These are phyloP conservation scores for Corythaixoides concolor DNA, from an alignment of 2,113 vertebrate species.

Conservation along the genomic window DNA sequence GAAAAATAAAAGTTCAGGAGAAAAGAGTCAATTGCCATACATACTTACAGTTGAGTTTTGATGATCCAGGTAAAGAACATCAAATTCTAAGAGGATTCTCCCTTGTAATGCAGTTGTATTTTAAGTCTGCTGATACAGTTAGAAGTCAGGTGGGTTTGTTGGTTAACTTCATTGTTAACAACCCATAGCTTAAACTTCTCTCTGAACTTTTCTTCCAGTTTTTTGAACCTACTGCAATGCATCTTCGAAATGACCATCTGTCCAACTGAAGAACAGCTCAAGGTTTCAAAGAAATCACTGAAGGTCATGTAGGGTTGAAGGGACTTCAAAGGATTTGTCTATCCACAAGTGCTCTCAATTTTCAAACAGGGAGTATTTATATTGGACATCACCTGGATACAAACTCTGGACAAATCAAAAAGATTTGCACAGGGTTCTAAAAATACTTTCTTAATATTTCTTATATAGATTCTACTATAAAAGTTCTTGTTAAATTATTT, in stretches of 20 bases:
- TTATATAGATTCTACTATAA: not conserved
- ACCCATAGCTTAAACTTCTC: not conserved
- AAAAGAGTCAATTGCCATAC: not conserved
- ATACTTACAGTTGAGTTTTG: not conserved
- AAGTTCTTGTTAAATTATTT: not conserved
- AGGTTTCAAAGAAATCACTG: not conserved
- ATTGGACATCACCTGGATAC: not conserved
- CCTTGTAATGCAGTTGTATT: not conserved
- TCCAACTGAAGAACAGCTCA: slow-evolving; percentile 17
- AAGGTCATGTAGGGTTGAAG: not conserved
- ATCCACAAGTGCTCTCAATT: not conserved
- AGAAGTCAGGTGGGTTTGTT: not conserved
- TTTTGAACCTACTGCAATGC: slow-evolving; percentile 68
- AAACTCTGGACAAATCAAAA: not conserved
- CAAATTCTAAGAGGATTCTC: not conserved
- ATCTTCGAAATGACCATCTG: slow-evolving; percentile 48
- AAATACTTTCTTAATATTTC: not conserved
- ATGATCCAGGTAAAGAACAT: not conserved
- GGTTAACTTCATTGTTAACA: not conserved
- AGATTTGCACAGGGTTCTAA: not conserved
- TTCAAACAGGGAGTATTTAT: not conserved
- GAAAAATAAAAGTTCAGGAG: not conserved
- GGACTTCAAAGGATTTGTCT: not conserved
- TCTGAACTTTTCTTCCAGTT: slow-evolving; percentile 49
- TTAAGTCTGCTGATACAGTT: not conserved